Base-by-base conservation (phyloP, 1,140 invertebrate species). In the Megalopta genalis region DNA sequence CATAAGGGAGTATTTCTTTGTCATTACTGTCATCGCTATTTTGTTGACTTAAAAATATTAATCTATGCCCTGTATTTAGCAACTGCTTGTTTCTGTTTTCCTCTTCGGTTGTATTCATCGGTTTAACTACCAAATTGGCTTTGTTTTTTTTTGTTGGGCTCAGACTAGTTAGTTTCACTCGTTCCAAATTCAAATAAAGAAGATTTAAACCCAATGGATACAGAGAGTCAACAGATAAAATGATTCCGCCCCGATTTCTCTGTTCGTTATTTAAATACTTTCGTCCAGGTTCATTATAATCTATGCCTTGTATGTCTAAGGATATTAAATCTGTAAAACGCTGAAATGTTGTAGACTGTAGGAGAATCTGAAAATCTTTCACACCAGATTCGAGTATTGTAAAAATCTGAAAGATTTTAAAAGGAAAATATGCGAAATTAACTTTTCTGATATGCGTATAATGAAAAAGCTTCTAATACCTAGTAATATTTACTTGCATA, bases 1-100 rank as follows among this genome's bases (percentile, higher is more conserved):
- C 93, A 82, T 96, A 96, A 1, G 95, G 94, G n/a, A 96, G 75
- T 79, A 95, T 94, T 86, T 95, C 93, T 27, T 91, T 86, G 16
- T 94, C 93, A 9, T 93, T 91, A n/a, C 86, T 90, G 21, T 86
- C 83, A 75, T 79, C 72, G 21, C 46, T 80, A 18, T 89, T 88
- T 68, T 91, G 90, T 57, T 91, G 90, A 73, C 90, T 92, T 10
- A 92, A 73, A 66, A 92, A 91, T 60, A 92, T 92, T 7, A 92
- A 70, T 74, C 91, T 86, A 42, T 92, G 90, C 2, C 91, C 91
- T 52, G 86, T 90, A 49, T 14, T 82, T 23, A 60, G 42, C 65
- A 42, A 32, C 39, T 73, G 70, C 12, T 79, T 46, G 12, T 60
- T 74, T 5, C 18, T 23, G 10, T 39, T 49, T 69, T 77, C 62